These are phyloP conservation scores for Baronia brevicornis DNA, from an alignment of 2,888 invertebrate genomes.

Conservation along the genomic window DNA sequence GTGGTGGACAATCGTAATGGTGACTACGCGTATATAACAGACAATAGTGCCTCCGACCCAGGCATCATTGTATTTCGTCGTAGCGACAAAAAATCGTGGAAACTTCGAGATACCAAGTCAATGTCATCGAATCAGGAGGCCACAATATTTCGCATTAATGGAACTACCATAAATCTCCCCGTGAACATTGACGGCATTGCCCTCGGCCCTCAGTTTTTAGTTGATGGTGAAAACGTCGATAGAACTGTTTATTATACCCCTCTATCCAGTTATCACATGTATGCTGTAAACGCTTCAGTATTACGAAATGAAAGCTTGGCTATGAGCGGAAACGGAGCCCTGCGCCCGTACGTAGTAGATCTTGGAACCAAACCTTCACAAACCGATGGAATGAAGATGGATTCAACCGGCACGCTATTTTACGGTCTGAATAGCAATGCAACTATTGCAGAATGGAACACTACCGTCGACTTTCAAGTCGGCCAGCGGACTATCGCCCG, in stretches of 20 bases:
- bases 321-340: constrained; percentile 39
- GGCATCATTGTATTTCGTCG: constrained; percentile 83
- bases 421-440: constrained; percentile 81
- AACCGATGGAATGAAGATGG: constrained; percentile 85
- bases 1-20: constrained; percentile 82
- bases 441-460: constrained; percentile 83
- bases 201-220: constrained; percentile 76
- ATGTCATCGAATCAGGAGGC: constrained; percentile 79
- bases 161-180: constrained; percentile 71
- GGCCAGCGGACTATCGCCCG: constrained; percentile 80
- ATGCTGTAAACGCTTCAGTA: constrained; percentile 77
- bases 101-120: constrained; percentile 77
- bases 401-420: constrained; percentile 80
- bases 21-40: constrained; percentile 83
- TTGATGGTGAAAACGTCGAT: constrained; percentile 46
- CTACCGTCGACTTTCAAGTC: constrained; percentile 69
- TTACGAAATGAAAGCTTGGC: constrained; percentile 73
- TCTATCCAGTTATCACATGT: constrained; percentile 80
- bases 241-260: constrained; percentile 81
- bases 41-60: constrained; percentile 80
- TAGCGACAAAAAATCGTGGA: constrained; percentile 80
- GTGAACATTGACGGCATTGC: constrained; percentile 83
- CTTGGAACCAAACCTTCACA: constrained; percentile 80
- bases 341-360: constrained; percentile 71
- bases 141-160: constrained; percentile 76